Conservation (phyloP, 2,113 vertebrate species). For the Oreochromis tanganicae region DNA sequence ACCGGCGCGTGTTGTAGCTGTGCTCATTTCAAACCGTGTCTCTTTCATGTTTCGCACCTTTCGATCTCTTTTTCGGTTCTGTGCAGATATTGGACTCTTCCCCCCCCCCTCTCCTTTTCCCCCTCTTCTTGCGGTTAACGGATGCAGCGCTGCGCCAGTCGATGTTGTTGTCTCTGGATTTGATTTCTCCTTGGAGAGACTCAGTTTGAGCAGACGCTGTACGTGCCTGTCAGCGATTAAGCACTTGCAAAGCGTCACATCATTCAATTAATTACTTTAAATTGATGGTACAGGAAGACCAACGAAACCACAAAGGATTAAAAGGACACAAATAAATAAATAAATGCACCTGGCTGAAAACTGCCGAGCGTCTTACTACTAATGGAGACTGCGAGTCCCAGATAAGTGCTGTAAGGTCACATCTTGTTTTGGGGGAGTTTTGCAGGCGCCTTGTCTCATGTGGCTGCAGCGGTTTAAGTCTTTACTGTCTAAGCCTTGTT, state of each 20-base stretch:
- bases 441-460: constrained; percentile 11
- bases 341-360: background rate
- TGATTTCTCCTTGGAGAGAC: constrained; percentile 29
- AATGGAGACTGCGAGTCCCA: background rate
- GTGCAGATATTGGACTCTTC: background rate
- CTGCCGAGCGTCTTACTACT: background rate
- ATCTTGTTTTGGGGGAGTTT: background rate
- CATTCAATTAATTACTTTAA: background rate
- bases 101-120: fast-evolving
- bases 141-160: constrained; percentile 56
- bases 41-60: constrained; percentile 54
- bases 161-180: constrained; percentile 10
- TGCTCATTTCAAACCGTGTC: constrained; percentile 51
- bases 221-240: background rate
- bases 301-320: background rate
- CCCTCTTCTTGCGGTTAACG: constrained; percentile 11
- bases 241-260: background rate
- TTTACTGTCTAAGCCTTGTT: background rate
- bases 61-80: background rate
- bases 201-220: background rate
- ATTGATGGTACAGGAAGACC: background rate
- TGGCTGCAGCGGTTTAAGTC: constrained; percentile 26
- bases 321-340: background rate
- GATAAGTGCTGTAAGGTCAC: constrained; percentile 40
- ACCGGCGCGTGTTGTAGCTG: background rate